Percentiles rank a stretch among this genome's conserved stretches.
Evolutionary conservation across 2,888 invertebrate species (phyloP).

Genomic region (Steinernema scapterisci): DNA sequence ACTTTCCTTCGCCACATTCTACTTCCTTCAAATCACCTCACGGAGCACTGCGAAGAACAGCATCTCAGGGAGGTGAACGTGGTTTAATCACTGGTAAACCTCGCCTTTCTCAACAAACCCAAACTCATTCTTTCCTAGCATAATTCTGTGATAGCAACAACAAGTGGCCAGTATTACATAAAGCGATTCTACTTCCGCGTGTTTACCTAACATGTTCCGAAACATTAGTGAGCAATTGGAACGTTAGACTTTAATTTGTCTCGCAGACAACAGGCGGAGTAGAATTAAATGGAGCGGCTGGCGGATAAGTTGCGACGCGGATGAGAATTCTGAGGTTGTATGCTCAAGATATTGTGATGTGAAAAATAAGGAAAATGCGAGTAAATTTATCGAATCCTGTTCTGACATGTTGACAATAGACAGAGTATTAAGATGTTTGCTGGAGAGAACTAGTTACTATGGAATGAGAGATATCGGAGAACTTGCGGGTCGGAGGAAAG

Average conservation of each 20-base stretch:
- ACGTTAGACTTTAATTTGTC: constrained; percentile 23
- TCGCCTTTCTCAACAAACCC: too few relatives aligned
- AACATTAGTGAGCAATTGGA: too few relatives aligned
- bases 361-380: neutral
- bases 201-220: too few relatives aligned
- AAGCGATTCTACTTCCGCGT: too few relatives aligned
- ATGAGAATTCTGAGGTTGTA: neutral
- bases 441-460: neutral
- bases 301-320: neutral
- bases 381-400: neutral
- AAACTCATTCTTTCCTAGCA: neutral
- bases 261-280: neutral
- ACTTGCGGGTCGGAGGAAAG: neutral
- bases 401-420: neutral
- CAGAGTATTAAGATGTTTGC: neutral
- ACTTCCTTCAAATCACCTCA: constrained; percentile 43
- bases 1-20: constrained; percentile 43
- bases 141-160: constrained; percentile 6
- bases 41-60: constrained; percentile 26
- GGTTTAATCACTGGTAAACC: neutral
- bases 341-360: neutral
- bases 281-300: neutral
- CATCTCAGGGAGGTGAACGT: neutral
- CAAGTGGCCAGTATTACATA: too few relatives aligned
- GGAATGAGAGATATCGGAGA: neutral